Conservation (phyloP, 1,140 invertebrate genomes). For the Calliopsis andreniformis region DNA sequence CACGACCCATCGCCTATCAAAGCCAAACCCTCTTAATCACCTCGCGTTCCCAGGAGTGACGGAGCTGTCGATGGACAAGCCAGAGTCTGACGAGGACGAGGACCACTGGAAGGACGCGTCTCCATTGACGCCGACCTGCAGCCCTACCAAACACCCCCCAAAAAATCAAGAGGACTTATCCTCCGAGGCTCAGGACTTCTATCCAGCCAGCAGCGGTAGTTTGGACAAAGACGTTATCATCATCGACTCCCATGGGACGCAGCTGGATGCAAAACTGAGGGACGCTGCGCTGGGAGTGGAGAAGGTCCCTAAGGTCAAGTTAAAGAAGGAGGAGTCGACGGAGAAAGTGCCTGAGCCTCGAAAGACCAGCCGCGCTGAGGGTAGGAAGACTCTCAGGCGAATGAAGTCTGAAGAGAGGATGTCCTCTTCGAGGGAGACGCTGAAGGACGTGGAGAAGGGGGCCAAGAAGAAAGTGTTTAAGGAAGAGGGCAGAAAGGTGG, state of each 20-base stretch:
- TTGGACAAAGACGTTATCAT: slow-evolving; percentile 40
- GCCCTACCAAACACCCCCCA: slow-evolving; percentile 18
- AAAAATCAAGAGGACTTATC: background rate
- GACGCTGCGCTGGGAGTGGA: slow-evolving; percentile 24
- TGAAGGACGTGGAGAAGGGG: slow-evolving; percentile 20
- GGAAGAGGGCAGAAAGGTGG: background rate
- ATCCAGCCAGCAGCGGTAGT: slow-evolving; percentile 15
- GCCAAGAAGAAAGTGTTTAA: slow-evolving; percentile 33
- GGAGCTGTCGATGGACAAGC: slow-evolving; percentile 59
- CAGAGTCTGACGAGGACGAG: slow-evolving; percentile 53
- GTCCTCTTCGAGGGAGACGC: slow-evolving; percentile 22
- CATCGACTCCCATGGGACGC: background rate
- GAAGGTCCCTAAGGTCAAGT: slow-evolving; percentile 56
- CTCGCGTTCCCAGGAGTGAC: slow-evolving; percentile 55
- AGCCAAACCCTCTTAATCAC: no score
- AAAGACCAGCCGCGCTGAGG: background rate
- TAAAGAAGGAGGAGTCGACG: slow-evolving; percentile 36
- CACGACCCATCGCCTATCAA: no score
- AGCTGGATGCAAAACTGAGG: background rate
- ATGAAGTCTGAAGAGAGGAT: slow-evolving; percentile 26
- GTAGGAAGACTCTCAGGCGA: slow-evolving; percentile 14
- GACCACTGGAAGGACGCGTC: slow-evolving; percentile 64
- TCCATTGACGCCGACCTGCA: slow-evolving; percentile 57
- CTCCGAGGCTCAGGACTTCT: slow-evolving; percentile 42
- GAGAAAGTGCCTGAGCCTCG: slow-evolving; percentile 22